Base-by-base conservation (phyloP, 2,888 invertebrate species). In the Creontiades dilutus region DNA sequence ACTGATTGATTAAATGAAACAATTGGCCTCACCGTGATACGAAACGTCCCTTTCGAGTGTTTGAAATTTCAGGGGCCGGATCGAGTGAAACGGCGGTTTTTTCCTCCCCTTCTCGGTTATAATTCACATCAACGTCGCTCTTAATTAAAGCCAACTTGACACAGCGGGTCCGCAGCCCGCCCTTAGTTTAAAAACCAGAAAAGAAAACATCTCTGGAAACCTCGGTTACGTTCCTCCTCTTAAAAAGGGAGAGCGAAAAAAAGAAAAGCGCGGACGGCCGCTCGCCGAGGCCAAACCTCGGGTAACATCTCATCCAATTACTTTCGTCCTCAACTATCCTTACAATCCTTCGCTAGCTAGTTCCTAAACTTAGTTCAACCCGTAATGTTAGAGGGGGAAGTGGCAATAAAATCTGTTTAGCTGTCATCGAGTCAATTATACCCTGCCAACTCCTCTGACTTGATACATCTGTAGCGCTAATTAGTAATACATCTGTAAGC, bases 231-330 rank as follows among this genome's bases (percentile, higher is more conserved):
- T 52, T 23, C 23, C 68, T 11, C 61, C 13, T 23, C 68, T 27
- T 37, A 68, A 19, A 23, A 68, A 23, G 9, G 52, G 7, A 11
- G 19, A 61, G 23, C 19, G 68, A 68, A 13, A 13, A 23, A 11
- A 23, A 13, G 23, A 68, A 52, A 68, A 68, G 2, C 23, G 23
- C 19, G 68, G 68, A 12, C 68, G 23, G 23, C 68, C 23, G 19
- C 68, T 68, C 9, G 3, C 68, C 13, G 9, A 19, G 68, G 27
- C 23, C 68, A 19, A 68, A 68, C 9, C 68, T 4, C 9, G 11
- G 68, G 23, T 68, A 37, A 68, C 68, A 27, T 68, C 68, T 68
- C 68, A 68, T 68, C 68, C 68, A 68, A 68, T 68, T 68, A 68
- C 68, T 68, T 68, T 68, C 27, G 23, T 68, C 23, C 68, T 68